phyloP scores from a whole-genome alignment of 1,140 invertebrate species.

The Drosophila carrolli region DNA sequence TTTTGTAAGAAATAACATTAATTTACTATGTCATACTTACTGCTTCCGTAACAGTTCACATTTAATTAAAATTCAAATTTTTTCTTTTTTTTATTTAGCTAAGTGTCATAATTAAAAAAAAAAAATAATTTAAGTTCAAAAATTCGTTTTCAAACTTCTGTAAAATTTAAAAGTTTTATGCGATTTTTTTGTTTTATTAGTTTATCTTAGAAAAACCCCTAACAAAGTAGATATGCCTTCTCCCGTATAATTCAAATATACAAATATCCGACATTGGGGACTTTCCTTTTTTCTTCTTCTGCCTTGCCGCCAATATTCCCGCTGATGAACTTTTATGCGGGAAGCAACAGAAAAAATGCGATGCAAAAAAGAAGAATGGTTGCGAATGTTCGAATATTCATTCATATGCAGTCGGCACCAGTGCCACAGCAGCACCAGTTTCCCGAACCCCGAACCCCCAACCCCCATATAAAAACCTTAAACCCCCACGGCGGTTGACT shows the following conservation, averaged over 20 bases:
- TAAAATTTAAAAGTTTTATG: not conserved
- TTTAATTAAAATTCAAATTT: not conserved
- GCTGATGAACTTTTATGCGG: constrained; percentile 79
- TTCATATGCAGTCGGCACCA: constrained; percentile 78
- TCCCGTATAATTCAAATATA: constrained; percentile 15
- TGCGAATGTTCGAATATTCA: constrained; percentile 77
- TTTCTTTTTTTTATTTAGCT: too few relatives aligned
- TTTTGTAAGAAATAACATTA: too few relatives aligned
- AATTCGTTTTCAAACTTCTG: too few relatives aligned
- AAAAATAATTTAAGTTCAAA: too few relatives aligned
- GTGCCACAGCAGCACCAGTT: constrained; percentile 20
- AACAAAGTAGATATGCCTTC: constrained; percentile 4
- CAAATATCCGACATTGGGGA: constrained; percentile 47
- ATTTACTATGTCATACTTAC: too few relatives aligned
- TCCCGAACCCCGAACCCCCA: not conserved
- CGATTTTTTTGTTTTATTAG: too few relatives aligned
- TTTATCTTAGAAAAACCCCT: too few relatives aligned
- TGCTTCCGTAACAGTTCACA: too few relatives aligned
- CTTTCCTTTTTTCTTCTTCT: constrained; percentile 60
- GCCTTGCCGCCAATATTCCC: constrained; percentile 66
- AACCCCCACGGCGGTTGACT: constrained; percentile 66
- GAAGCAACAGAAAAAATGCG: constrained; percentile 32
- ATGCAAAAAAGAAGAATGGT: constrained; percentile 34
- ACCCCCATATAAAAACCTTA: constrained; percentile 12
- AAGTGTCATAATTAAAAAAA: too few relatives aligned